A percentile compares a stretch with the other conserved stretches of the same genome.
Evolutionary conservation across 2,113 vertebrate genomes (phyloP).

Genomic region (Corydoras sp.): DNA sequence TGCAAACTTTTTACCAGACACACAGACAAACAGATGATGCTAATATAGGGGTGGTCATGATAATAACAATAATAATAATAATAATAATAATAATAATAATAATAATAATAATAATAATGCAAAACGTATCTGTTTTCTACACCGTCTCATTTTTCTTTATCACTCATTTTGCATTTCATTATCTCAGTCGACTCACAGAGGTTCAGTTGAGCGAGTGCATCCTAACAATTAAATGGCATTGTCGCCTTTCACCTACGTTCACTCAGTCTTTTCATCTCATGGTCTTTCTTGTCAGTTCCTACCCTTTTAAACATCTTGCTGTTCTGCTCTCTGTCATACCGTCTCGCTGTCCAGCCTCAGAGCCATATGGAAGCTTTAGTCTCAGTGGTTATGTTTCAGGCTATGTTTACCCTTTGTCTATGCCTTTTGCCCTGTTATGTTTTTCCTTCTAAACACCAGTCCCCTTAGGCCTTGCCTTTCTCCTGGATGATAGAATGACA

Average conservation of each 20-base stretch:
- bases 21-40: no score
- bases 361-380: no score
- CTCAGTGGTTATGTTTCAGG: no score
- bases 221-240: constrained; percentile 85
- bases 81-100: no score
- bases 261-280: constrained; percentile 82
- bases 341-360: not conserved
- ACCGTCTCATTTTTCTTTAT: not conserved
- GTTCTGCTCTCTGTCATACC: constrained; percentile 3
- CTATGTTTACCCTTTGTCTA: constrained; percentile 23
- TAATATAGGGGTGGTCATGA: no score
- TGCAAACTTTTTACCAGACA: no score
- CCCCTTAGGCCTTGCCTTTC: constrained; percentile 4
- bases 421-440: constrained; percentile 2
- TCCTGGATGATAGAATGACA: no score
- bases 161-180: constrained; percentile 13
- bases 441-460: constrained; percentile 2
- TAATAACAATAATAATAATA: no score
- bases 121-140: not conserved
- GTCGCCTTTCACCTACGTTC: constrained; percentile 65
- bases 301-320: constrained; percentile 46
- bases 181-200: constrained; percentile 29
- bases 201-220: constrained; percentile 85
- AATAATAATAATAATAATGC: no score
- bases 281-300: constrained; percentile 56